Base-by-base conservation (phyloP, 2,797 vertebrate genomes). In the Parauchenoglanis punctatus region DNA sequence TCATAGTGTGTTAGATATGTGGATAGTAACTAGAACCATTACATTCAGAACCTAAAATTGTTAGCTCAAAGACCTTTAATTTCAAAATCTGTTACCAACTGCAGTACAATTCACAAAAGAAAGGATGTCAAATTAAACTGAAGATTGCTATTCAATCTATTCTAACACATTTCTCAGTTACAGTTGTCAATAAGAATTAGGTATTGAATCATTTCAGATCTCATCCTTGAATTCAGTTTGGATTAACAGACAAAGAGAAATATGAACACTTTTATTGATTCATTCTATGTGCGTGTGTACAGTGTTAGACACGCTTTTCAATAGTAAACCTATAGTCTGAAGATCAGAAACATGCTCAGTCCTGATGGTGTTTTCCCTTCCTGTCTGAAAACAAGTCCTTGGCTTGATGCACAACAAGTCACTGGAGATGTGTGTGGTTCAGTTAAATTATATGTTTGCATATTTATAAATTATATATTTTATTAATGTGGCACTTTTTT, bases 121-220 rank as follows among this genome's bases (percentile, higher is more conserved):
- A 54, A 49, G 44, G 15, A 77, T 80, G 58, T 58, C 54, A 58
- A 58, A 80, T 80, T 5, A 80, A 80, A 80, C 18, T 2, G 52
- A 78, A 78, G 52, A 7, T 28, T 78, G 17, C 18, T 35, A 58
- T 80, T 80, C 76, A 78, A 78, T 78, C 76, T 44, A 78, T 78
- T 78, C 54, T 58, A 80, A 80, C 54, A 54, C 65, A 70, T 54
- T 68, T 83, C 46, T 70, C 63, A 54, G 46, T 23, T 31, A 63
- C 31, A 31, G 63, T 6, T 68, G 81, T 83, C 63, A 68, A 67
- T 83, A 49, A 67, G 81, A 83, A 83, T 83, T 56, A 56, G 76
- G 52, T 78, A 78, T 78, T 56, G 49, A 78, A 78, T 78, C 49
- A 58, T 58, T 78, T 58, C 52, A 56, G 28, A 78, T 80, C 54